phyloP scores from a whole-genome alignment of 2,113 vertebrate genomes.

The Loxodonta africana region DNA sequence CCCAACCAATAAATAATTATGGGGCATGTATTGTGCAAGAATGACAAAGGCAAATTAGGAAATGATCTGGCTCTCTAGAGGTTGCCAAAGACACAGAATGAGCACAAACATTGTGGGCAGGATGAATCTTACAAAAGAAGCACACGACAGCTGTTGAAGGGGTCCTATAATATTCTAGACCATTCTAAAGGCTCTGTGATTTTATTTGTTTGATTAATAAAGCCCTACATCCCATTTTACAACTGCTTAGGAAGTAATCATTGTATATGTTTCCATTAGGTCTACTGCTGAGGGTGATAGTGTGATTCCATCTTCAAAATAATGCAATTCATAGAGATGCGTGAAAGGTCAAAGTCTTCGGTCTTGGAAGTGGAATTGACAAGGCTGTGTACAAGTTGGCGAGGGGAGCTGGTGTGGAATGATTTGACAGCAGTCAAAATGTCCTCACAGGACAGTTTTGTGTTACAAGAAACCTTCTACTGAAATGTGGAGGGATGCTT shows the following conservation, averaged over 20 bases:
- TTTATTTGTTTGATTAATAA: neutral
- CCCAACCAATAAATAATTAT: neutral
- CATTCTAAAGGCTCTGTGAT: neutral
- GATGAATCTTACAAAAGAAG: neutral
- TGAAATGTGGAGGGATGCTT: no score
- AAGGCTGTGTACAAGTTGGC: no score
- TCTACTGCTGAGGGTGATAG: neutral
- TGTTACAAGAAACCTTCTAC: neutral
- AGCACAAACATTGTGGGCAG: neutral
- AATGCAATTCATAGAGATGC: neutral
- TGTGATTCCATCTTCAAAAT: slow-evolving; percentile 25
- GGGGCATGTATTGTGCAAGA: neutral
- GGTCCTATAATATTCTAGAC: neutral
- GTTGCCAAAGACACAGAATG: no score
- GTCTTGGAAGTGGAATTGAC: neutral
- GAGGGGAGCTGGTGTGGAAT: neutral
- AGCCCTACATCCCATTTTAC: neutral
- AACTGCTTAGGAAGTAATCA: neutral
- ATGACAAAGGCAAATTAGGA: neutral
- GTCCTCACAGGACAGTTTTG: neutral
- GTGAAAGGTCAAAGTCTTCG: neutral
- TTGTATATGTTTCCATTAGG: neutral
- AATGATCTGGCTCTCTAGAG: neutral
- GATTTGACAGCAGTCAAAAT: neutral
- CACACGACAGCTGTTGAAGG: neutral